Conservation (phyloP, 2,888 invertebrate species). For the Eupithecia subfuscata region DNA sequence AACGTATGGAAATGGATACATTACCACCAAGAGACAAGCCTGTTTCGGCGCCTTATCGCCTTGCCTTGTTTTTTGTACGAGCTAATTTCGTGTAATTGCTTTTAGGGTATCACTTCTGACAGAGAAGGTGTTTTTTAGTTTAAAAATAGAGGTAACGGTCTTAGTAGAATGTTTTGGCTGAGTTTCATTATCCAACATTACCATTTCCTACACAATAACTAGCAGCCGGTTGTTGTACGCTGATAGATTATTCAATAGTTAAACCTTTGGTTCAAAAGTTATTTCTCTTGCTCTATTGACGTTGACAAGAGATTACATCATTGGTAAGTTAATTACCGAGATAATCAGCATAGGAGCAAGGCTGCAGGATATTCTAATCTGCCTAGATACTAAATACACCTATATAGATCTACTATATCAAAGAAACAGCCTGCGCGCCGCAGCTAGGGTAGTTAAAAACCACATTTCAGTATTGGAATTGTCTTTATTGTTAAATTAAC, state of each 20-base stretch:
- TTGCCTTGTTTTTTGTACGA: conserved; percentile 50
- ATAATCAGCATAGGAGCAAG: neutral
- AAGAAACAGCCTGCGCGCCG: neutral
- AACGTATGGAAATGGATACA: conserved; percentile 61
- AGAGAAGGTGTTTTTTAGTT: neutral
- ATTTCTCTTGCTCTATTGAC: neutral
- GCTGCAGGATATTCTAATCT: neutral
- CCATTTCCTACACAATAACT: neutral
- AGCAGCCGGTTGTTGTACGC: neutral
- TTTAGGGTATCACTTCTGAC: conserved; percentile 33
- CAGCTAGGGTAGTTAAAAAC: conserved; percentile 1
- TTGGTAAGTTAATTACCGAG: too few relatives aligned
- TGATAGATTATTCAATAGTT: neutral
- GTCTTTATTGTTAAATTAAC: conserved; percentile 53
- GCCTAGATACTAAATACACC: neutral
- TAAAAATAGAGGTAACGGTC: neutral
- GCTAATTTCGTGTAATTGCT: conserved; percentile 56
- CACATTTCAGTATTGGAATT: conserved; percentile 31
- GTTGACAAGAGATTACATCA: neutral
- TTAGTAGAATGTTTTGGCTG: neutral
- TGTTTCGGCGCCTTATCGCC: conserved; percentile 56
- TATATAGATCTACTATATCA: neutral
- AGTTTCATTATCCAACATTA: neutral
- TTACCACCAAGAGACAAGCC: conserved; percentile 56
- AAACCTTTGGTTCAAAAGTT: neutral